phyloP scores from a whole-genome alignment of 2,888 invertebrate genomes.

The Euzetes globulus region DNA sequence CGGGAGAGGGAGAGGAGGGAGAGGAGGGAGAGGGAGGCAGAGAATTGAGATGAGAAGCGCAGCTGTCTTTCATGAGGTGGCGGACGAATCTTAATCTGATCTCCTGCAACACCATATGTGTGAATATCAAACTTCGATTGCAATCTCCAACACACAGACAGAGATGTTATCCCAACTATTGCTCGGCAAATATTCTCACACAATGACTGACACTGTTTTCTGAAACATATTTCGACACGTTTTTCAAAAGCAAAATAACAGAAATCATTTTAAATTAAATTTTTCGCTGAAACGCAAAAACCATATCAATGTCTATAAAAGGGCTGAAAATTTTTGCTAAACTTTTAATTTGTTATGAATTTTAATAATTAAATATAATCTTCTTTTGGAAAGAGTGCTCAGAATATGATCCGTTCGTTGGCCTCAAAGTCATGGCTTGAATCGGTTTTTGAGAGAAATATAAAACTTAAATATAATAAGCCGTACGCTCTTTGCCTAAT shows the following conservation, averaged over 20 bases:
- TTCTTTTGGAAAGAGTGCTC: not conserved
- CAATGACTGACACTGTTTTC: not conserved
- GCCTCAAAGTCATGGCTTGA: not conserved
- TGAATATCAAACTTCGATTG: constrained; percentile 24
- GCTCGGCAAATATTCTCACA: not conserved
- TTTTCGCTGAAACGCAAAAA: not conserved
- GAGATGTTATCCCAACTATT: not conserved
- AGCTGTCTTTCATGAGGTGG: constrained; percentile 28
- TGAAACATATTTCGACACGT: not conserved
- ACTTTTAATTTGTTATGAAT: not conserved
- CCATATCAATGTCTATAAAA: not conserved
- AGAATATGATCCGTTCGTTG: constrained; percentile 6
- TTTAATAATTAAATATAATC: constrained; percentile 4
- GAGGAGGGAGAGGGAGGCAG: constrained; percentile 1
- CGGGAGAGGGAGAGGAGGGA: not conserved
- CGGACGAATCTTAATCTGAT: constrained; percentile 24
- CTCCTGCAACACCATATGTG: constrained; percentile 19
- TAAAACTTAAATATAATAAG: constrained; percentile 6
- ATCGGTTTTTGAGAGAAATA: not conserved
- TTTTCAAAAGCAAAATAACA: not conserved
- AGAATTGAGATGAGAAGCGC: constrained; percentile 20
- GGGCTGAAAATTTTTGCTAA: not conserved
- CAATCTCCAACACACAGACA: not conserved
- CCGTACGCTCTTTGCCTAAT: not conserved
- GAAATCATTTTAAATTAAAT: not conserved